Evolutionary conservation across 2,113 vertebrate genomes (phyloP), one percentile per base, ranked within the genome.

Genomic region (Hydrolagus affinis): DNA sequence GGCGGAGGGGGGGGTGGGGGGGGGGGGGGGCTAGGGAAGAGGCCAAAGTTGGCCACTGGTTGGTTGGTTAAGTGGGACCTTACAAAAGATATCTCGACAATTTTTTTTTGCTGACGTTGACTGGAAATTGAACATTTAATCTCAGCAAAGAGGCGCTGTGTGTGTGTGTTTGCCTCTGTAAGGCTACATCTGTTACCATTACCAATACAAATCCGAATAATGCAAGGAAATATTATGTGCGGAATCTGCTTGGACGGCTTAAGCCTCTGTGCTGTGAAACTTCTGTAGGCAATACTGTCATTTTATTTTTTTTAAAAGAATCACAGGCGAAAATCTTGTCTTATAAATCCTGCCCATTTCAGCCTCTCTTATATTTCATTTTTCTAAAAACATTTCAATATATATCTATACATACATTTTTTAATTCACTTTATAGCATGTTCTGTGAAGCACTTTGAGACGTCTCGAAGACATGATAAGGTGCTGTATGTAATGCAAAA

Each of bases 111-210:
- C 4, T 32, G 76, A n/a, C n/a, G n/a, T n/a, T n/a, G n/a, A n/a
- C 76, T 21, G n/a, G 14, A 57, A 60, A 77, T 77, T 77, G 75
- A 59, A 60, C 15, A 83, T 83, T n/a, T 80, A 28, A 14, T n/a
- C 14, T 10, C 19, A 15, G 15, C 23, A n/a, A 19, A 21, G 32
- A 44, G 17, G 56, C 7, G 56, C 25, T 57, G 19, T 75, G 10
- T 57, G 56, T 57, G 19, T 75, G 10, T 57, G 56, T 44, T 44
- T 1, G 44, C 44, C 17, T 44, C 32, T 57, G 10, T 21, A 19
- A 57, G 32, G 56, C 73, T 56, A 21, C 73, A 11, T 4, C 17
- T 57, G 30, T 30, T 44, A 3, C 14, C 30, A 74, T 17, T 56
- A 21, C 32, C 14, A 75, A 75, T 56, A 75, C 32, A 75, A 75